Percentiles rank a stretch among this genome's conserved stretches.
phyloP scores from a whole-genome alignment of 92 coral and sea anemone species.

The Palythoa grandis region DNA sequence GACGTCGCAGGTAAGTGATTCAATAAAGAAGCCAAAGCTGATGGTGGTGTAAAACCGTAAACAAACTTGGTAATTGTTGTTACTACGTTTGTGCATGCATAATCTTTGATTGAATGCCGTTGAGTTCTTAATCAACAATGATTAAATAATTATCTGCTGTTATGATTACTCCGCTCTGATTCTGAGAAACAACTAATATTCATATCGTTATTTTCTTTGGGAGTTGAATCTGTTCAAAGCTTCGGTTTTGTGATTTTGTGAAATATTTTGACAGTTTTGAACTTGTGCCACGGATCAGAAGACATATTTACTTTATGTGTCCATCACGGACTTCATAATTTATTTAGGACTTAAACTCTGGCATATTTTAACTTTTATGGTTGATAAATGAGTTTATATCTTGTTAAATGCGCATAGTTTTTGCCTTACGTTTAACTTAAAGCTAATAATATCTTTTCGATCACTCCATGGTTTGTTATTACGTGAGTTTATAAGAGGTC shows the following conservation, averaged over 20 bases:
- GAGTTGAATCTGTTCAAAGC: no score
- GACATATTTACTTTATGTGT: slow-evolving; percentile 20
- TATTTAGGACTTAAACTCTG: slow-evolving; percentile 3
- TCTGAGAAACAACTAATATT: background rate
- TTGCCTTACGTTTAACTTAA: background rate
- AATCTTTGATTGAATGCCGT: slow-evolving; percentile 3
- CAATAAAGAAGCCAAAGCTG: background rate
- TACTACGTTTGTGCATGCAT: slow-evolving; percentile 7
- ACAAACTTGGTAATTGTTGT: background rate
- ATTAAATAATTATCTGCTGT: slow-evolving; percentile 18
- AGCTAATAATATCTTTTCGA: background rate
- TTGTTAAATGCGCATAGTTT: background rate
- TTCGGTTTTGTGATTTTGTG: background rate
- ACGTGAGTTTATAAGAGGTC: background rate
- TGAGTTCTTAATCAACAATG: slow-evolving; percentile 20
- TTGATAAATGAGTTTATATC: background rate
- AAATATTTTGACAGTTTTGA: background rate
- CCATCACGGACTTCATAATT: slow-evolving; percentile 26
- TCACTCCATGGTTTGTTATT: background rate
- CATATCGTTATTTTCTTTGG: background rate
- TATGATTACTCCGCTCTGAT: background rate
- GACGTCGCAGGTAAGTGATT: slow-evolving; percentile 12
- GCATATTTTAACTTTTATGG: background rate
- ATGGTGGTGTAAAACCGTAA: slow-evolving; percentile 7
- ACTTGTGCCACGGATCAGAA: background rate